A percentile compares a stretch with the other conserved stretches of the same genome.
phyloP scores from a whole-genome alignment of 2,888 invertebrate species.

The Drosophila peninsularis region DNA sequence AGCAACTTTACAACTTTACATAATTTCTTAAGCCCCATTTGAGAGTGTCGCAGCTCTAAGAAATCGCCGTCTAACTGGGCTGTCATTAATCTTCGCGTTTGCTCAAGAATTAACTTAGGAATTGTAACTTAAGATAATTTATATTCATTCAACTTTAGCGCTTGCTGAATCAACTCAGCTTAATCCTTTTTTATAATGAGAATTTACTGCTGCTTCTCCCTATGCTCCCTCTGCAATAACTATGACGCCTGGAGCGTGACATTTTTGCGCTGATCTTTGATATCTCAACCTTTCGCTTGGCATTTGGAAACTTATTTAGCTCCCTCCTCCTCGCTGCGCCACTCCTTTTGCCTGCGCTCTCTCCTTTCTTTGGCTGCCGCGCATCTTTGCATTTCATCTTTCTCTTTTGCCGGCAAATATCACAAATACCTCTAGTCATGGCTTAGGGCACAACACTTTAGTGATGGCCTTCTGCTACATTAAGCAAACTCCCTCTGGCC shows the following conservation, averaged over 20 bases:
- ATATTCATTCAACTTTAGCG: slow-evolving; percentile 25
- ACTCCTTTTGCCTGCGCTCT: neutral
- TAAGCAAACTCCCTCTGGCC: slow-evolving; percentile 36
- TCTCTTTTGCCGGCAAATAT: slow-evolving; percentile 31
- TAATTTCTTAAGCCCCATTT: neutral
- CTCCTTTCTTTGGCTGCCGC: neutral
- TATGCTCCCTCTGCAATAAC: slow-evolving; percentile 14
- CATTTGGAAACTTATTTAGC: slow-evolving; percentile 33
- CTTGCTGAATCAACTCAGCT: slow-evolving; percentile 7
- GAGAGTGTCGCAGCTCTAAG: neutral
- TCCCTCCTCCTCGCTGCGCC: neutral
- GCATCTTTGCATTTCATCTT: slow-evolving; percentile 4
- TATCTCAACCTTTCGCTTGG: slow-evolving; percentile 31
- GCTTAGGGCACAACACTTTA: slow-evolving; percentile 50
- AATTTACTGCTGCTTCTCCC: neutral
- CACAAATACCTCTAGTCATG: slow-evolving; percentile 50
- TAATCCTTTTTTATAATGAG: slow-evolving; percentile 24
- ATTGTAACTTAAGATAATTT: slow-evolving; percentile 20
- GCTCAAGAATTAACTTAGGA: slow-evolving; percentile 17
- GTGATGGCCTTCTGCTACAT: slow-evolving; percentile 55
- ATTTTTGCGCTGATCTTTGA: slow-evolving; percentile 35
- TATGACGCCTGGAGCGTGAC: slow-evolving; percentile 32
- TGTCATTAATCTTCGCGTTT: slow-evolving; percentile 28
- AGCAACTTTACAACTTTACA: neutral
- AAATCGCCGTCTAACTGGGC: neutral